Conservation (phyloP, 2,113 vertebrate genomes). For the Mesembrinibis cayennensis region DNA sequence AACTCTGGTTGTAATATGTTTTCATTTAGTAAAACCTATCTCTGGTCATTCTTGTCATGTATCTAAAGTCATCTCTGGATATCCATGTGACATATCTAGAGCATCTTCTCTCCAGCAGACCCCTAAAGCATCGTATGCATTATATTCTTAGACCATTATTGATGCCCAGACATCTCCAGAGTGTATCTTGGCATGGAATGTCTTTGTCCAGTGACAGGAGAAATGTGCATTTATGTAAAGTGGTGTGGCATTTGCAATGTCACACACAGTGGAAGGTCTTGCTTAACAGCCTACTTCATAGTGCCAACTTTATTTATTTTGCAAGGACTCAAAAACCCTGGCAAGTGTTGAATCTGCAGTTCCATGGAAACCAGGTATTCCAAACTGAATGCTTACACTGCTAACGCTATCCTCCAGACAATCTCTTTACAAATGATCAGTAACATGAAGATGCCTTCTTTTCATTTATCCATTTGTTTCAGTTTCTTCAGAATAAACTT, state of each 20-base stretch:
- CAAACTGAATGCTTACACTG: neutral
- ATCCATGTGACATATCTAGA: neutral
- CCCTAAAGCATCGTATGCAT: neutral
- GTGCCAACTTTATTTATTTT: neutral
- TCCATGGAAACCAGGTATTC: neutral
- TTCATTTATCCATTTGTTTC: neutral
- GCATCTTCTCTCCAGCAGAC: neutral
- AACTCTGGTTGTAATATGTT: neutral
- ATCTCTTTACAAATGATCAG: neutral
- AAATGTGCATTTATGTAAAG: neutral
- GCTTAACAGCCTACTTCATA: neutral
- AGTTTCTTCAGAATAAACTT: neutral
- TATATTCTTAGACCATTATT: neutral
- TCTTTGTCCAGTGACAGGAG: neutral
- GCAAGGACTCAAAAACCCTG: neutral
- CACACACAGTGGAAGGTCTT: neutral
- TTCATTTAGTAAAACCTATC: neutral
- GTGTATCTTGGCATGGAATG: neutral
- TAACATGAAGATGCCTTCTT: neutral
- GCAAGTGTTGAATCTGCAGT: neutral
- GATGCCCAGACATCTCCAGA: neutral
- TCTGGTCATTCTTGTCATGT: neutral
- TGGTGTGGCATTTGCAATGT: neutral
- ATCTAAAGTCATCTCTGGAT: neutral
- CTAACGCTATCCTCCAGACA: neutral